These are phyloP conservation scores for Drosophila lacteicornis DNA, from an alignment of 1,140 invertebrate genomes.

Conservation along the genomic window DNA sequence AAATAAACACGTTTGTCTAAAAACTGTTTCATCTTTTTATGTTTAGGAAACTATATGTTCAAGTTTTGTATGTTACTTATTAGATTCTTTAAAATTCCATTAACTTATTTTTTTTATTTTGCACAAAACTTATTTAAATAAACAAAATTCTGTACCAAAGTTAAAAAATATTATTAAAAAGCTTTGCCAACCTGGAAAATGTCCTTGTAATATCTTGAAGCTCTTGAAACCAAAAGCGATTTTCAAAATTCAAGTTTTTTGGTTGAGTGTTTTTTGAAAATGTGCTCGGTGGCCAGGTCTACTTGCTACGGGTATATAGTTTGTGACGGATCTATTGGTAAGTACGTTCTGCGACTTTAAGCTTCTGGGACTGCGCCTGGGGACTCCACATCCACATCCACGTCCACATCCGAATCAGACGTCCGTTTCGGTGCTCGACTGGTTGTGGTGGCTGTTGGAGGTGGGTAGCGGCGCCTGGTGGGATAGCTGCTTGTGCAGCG, in stretches of 20 bases:
- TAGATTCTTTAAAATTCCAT: neutral
- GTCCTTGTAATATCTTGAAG: neutral
- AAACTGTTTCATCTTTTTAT: neutral
- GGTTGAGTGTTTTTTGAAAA: neutral
- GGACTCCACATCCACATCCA: neutral
- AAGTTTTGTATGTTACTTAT: neutral
- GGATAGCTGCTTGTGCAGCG: slow-evolving; percentile 66
- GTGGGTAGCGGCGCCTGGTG: slow-evolving; percentile 60
- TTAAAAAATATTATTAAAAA: neutral
- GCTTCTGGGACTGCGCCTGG: slow-evolving; percentile 11
- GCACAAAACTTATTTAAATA: neutral
- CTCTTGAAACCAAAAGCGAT: slow-evolving; percentile 2
- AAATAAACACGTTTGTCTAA: neutral
- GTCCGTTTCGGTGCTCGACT: slow-evolving; percentile 69
- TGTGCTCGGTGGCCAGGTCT: slow-evolving; percentile 15
- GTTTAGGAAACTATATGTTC: neutral
- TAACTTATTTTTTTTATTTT: neutral
- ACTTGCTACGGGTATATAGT: slow-evolving; percentile 23
- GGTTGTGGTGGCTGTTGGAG: slow-evolving; percentile 41
- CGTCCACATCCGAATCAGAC: slow-evolving; percentile 48
- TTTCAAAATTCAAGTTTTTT: neutral
- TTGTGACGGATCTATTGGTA: slow-evolving; percentile 45
- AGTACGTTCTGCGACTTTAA: slow-evolving; percentile 30
- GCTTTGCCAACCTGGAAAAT: neutral
- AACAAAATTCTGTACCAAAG: neutral